A percentile compares a stretch with the other conserved stretches of the same genome.
These are phyloP conservation scores for Pelodytes ibericus DNA, from an alignment of 2,797 vertebrate species.

Conservation along the genomic window DNA sequence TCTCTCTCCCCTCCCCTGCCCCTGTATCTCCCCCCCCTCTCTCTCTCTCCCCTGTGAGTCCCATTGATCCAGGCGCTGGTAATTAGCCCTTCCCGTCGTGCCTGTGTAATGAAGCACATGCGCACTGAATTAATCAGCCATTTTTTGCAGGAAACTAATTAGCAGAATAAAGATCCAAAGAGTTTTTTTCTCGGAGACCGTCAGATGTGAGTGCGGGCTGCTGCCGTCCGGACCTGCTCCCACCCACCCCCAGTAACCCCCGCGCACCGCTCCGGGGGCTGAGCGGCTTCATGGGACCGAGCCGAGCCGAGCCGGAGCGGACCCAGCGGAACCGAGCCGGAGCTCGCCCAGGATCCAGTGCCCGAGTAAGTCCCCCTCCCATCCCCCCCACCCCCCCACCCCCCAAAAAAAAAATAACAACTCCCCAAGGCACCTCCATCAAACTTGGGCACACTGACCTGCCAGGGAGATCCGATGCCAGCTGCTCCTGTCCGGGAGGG, in stretches of 20 bases:
- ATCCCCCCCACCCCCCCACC: conserved; percentile 65
- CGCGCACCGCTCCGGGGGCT: conserved; percentile 80
- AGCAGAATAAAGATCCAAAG: conserved; percentile 99
- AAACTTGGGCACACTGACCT: conserved; percentile 43
- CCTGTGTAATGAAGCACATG: conserved; percentile 99
- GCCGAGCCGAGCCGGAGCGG: conserved; percentile 80
- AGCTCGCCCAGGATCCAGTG: conserved; percentile 81
- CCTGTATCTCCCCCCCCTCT: conserved; percentile 76
- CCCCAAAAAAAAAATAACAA: background rate
- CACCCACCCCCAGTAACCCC: conserved; percentile 75
- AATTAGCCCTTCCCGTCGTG: conserved; percentile 99
- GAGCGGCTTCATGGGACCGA: conserved; percentile 57
- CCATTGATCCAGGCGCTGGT: conserved; percentile 99
- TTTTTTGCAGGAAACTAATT: conserved; percentile 99
- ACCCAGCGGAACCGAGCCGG: conserved; percentile 85
- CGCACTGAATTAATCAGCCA: conserved; percentile 99
- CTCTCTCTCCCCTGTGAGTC: conserved; percentile 92
- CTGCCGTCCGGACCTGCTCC: conserved; percentile 90
- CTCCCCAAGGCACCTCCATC: too few species aligned
- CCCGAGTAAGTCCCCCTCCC: conserved; percentile 87
- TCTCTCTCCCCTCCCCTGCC: conserved; percentile 49
- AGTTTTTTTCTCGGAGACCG: conserved; percentile 98
- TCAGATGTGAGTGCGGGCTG: conserved; percentile 98
- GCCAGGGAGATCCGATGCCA: background rate
- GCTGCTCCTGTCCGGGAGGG: conserved; percentile 2